These are phyloP conservation scores for Podilymbus podiceps DNA, from an alignment of 2,113 vertebrate genomes.

Conservation along the genomic window DNA sequence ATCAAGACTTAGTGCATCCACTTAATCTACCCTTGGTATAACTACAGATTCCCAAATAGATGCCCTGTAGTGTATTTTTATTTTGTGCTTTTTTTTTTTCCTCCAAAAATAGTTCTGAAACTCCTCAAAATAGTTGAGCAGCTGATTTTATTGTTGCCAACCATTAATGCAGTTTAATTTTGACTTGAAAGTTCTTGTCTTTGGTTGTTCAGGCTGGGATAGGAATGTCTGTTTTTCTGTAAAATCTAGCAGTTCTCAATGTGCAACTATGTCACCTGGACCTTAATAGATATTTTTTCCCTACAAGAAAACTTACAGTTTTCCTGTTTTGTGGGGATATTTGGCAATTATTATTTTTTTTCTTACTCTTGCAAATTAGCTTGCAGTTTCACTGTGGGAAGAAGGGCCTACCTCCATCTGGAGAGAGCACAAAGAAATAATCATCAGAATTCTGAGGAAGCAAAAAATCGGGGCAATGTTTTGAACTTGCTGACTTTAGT, in stretches of 20 bases:
- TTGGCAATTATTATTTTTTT: neutral
- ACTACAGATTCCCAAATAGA: neutral
- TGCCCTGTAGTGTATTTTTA: neutral
- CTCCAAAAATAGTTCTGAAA: neutral
- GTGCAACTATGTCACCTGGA: neutral
- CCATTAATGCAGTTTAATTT: neutral
- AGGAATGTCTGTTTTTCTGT: neutral
- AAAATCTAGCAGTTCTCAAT: neutral
- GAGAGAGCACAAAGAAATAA: neutral
- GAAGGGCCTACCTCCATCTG: neutral
- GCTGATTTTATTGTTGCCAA: neutral
- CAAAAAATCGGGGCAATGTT: neutral
- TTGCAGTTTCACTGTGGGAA: neutral
- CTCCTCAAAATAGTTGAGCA: neutral
- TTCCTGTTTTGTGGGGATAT: neutral
- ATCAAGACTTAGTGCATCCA: neutral
- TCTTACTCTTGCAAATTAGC: neutral
- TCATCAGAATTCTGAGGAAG: neutral
- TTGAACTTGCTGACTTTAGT: neutral
- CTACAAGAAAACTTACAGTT: neutral
- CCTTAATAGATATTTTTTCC: neutral
- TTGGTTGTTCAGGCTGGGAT: neutral
- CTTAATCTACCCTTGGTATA: neutral
- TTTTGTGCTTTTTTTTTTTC: neutral
- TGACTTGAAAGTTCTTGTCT: neutral